A percentile compares a stretch with the other conserved stretches of the same genome.
phyloP scores from a whole-genome alignment of 2,888 invertebrate genomes.

The Heliconius charithonia region DNA sequence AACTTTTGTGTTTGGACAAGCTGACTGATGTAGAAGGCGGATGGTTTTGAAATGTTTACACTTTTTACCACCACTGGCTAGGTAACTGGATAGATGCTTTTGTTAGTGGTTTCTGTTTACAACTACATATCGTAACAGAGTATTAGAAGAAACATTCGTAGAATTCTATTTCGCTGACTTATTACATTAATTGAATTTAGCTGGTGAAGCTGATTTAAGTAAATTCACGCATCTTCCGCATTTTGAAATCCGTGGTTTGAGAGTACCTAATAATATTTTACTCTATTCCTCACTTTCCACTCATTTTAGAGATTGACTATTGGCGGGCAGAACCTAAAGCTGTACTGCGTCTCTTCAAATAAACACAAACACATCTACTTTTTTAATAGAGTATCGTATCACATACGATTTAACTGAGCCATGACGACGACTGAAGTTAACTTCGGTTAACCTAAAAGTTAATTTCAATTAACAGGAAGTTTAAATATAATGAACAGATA shows the following conservation, averaged over 20 bases:
- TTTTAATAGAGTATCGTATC: no score
- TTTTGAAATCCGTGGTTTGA: neutral
- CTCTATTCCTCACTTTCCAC: neutral
- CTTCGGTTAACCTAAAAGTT: no score
- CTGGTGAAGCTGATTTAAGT: conserved; percentile 12
- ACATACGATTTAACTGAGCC: neutral
- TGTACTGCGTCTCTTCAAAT: neutral
- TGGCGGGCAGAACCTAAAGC: neutral
- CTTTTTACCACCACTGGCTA: conserved; percentile 48
- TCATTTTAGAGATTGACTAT: neutral
- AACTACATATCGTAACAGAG: conserved; percentile 1
- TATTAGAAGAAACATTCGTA: conserved; percentile 22
- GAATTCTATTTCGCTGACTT: conserved; percentile 22
- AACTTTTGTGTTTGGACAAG: conserved; percentile 63
- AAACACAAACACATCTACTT: no score
- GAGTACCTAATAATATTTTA: neutral
- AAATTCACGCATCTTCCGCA: neutral
- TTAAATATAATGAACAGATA: no score
- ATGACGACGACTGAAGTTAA: neutral
- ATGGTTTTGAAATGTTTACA: conserved; percentile 64
- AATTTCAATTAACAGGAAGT: no score
- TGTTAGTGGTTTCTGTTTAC: conserved; percentile 27
- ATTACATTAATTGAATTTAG: conserved; percentile 19
- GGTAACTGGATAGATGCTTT: conserved; percentile 41
- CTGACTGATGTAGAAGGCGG: conserved; percentile 60